Evolutionary conservation across 2,797 vertebrate species (phyloP), one percentile per base, ranked within the genome.

Genomic region (Hemitrygon akajei): DNA sequence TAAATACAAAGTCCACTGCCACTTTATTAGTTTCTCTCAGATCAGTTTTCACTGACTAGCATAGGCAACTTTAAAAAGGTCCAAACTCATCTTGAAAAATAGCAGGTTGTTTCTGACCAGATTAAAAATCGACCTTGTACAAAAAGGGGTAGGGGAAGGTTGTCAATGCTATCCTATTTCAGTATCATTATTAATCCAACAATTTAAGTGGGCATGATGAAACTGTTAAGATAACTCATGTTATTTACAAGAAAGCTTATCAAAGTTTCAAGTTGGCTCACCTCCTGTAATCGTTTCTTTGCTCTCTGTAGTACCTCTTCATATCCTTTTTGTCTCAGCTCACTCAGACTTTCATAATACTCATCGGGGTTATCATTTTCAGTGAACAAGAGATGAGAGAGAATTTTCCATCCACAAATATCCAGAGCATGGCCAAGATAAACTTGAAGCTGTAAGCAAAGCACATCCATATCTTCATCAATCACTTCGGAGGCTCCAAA

Each of bases 351-450:
- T 96, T 99, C 98, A 3, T 99, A 99, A 95, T 99, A 99, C 95
- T 99, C 98, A 94, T 99, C 99, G 0, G 98, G 96, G 95, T 99
- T 98, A 40, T 98, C 98, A 2, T 96, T 96, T 95, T 98, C 98
- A 0, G 98, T 97, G 95, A 99, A 99, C 0, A 99, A 97, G 56
- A 99, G 97, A 96, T 98, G 98, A 0, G 98, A 99, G 3, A 99
- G 98, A 94, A 99, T 99, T 96, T 98, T 99, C 99, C 99, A 99
- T 7, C 99, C 98, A 94, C 99, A 99, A 94, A 98, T 98, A 96
- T 99, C 99, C 95, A 99, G 95, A 93, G 98, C 97, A 94, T 99
- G 98, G 75, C 98, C 97, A 96, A 99, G 97, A 96, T 99, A 99
- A 94, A 98, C 97, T 95, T 99, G 98, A 93, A 99, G 97, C 95